Evolutionary conservation across 2,797 vertebrate species (phyloP).

Genomic region (Epinephelus malabaricus): DNA sequence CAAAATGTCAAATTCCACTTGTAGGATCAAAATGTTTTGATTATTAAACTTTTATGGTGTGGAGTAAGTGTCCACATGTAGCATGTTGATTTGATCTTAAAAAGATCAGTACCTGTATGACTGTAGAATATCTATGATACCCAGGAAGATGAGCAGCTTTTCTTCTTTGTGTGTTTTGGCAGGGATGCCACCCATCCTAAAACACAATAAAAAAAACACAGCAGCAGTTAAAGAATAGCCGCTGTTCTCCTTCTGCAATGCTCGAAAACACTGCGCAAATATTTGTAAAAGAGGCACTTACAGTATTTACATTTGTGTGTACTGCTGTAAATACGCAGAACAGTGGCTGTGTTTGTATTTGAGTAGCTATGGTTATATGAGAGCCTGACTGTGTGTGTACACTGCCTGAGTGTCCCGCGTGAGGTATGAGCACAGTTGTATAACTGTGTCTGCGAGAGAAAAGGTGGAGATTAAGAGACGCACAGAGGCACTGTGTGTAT

Average conservation of each 20-base stretch:
- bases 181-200: conserved; percentile 98
- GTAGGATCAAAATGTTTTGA: no score
- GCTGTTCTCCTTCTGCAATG: conserved; percentile 11
- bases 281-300: conserved; percentile 64
- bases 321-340: conserved; percentile 54
- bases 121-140: conserved; percentile 98
- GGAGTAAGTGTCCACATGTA: no score
- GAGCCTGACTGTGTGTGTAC: conserved; percentile 41
- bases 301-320: conserved; percentile 56
- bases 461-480: conserved; percentile 42
- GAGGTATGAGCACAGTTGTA: conserved; percentile 39
- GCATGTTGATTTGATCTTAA: not conserved
- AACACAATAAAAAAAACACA: conserved; percentile 53
- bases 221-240: conserved; percentile 46
- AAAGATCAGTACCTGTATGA: conserved; percentile 92
- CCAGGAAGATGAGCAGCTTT: conserved; percentile 96
- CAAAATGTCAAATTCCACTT: no score
- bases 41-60: no score
- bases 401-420: conserved; percentile 23
- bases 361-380: conserved; percentile 73
- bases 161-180: conserved; percentile 96
- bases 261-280: conserved; percentile 45
- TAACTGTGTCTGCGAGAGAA: conserved; percentile 44
- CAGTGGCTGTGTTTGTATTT: conserved; percentile 71
- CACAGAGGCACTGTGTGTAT: conserved; percentile 37